A percentile compares a stretch with the other conserved stretches of the same genome.
These are phyloP conservation scores for Ladona fulva DNA, from an alignment of 1,140 invertebrate species.

Conservation along the genomic window DNA sequence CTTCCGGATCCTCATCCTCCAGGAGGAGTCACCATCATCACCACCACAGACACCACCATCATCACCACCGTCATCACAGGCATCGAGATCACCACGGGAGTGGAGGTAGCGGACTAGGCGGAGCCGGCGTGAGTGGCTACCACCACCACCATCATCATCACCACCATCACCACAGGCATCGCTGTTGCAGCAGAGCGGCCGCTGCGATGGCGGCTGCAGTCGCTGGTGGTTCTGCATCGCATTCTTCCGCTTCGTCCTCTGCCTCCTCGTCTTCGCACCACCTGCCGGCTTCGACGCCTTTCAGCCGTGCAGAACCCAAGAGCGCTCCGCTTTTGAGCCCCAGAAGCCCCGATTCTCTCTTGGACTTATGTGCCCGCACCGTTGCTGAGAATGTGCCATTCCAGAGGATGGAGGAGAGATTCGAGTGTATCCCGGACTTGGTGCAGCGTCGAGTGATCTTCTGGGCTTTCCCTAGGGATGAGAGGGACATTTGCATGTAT, in stretches of 20 bases:
- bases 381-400: slow-evolving; percentile 77
- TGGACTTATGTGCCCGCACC: slow-evolving; percentile 73
- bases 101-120: not conserved
- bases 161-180: not conserved
- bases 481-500: slow-evolving; percentile 82
- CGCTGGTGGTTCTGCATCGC: not conserved
- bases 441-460: slow-evolving; percentile 78
- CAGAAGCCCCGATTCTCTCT: slow-evolving; percentile 50
- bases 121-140: not conserved
- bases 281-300: not conserved
- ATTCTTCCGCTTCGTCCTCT: not conserved
- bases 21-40: not conserved
- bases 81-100: not conserved
- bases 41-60: not conserved
- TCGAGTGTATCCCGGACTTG: slow-evolving; percentile 76
- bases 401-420: slow-evolving; percentile 75
- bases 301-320: not conserved
- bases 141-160: not conserved
- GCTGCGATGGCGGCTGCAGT: not conserved
- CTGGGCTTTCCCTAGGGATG: slow-evolving; percentile 80
- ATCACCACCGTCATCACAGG: not conserved
- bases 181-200: not conserved
- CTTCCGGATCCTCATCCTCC: not conserved
- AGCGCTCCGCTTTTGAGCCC: not conserved
- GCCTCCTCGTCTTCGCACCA: not conserved